A percentile compares a stretch with the other conserved stretches of the same genome.
These are phyloP conservation scores for Drosophila ustulata DNA, from an alignment of 2,888 invertebrate species.

Conservation along the genomic window DNA sequence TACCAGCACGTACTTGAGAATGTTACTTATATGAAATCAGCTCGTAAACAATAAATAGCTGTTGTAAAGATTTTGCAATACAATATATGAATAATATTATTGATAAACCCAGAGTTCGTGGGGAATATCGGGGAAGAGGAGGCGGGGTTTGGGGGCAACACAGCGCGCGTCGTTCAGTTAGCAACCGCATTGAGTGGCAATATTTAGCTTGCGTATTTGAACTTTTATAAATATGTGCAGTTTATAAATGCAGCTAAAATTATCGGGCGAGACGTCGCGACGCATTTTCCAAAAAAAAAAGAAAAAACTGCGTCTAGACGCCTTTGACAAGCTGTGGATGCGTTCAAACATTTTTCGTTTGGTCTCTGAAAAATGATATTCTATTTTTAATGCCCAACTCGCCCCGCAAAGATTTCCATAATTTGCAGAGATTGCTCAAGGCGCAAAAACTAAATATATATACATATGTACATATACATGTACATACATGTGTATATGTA, in stretches of 20 bases:
- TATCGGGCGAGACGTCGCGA: slow-evolving; percentile 68
- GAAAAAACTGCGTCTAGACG: slow-evolving; percentile 66
- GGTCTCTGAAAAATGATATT: slow-evolving; percentile 26
- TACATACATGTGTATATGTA: background rate
- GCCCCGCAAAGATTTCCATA: slow-evolving; percentile 40
- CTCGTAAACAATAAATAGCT: slow-evolving; percentile 10
- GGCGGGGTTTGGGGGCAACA: background rate
- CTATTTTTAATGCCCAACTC: slow-evolving; percentile 50
- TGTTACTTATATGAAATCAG: slow-evolving; percentile 5
- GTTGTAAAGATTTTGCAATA: slow-evolving; percentile 6
- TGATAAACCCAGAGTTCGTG: background rate
- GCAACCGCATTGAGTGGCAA: slow-evolving; percentile 17
- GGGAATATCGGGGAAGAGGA: background rate
- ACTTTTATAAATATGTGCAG: slow-evolving; percentile 56
- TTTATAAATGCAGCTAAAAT: slow-evolving; percentile 66
- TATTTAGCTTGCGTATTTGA: slow-evolving; percentile 44
- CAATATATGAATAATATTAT: slow-evolving; percentile 5
- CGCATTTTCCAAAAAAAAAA: slow-evolving; percentile 46
- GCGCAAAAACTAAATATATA: background rate
- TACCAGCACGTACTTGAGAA: slow-evolving; percentile 55
- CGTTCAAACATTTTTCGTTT: slow-evolving; percentile 26
- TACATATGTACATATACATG: background rate
- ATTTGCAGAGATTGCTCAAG: slow-evolving; percentile 36
- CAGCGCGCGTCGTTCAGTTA: slow-evolving; percentile 41
- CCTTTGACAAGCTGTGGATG: slow-evolving; percentile 61